A percentile compares a stretch with the other conserved stretches of the same genome.
These are phyloP conservation scores for Podarcis raffonei DNA, from an alignment of 2,113 vertebrate species.

Conservation along the genomic window DNA sequence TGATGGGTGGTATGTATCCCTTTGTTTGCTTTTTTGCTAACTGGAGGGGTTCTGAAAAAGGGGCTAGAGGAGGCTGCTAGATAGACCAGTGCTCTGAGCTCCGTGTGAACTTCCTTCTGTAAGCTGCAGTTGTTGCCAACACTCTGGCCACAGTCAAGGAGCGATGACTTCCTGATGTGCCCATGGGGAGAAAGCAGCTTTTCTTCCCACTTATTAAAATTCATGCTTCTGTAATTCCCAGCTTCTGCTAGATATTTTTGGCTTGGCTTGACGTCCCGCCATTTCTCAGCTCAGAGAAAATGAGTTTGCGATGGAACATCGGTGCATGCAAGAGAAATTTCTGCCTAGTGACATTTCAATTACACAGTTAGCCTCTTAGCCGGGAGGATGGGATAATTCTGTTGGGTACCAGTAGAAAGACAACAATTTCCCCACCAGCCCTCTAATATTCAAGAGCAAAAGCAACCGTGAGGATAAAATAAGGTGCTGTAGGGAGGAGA, in stretches of 20 bases:
- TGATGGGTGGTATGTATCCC: no score
- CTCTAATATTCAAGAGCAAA: not conserved
- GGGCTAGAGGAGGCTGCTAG: no score
- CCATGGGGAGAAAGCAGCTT: not conserved
- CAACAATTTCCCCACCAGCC: not conserved
- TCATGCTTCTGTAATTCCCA: not conserved
- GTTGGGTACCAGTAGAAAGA: not conserved
- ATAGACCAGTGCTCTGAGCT: not conserved
- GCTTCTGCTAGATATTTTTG: not conserved
- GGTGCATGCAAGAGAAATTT: not conserved
- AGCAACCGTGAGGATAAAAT: no score
- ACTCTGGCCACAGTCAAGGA: not conserved
- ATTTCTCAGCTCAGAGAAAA: not conserved
- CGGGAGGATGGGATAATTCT: not conserved
- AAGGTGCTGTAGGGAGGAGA: not conserved
- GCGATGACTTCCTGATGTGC: not conserved
- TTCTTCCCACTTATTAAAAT: not conserved
- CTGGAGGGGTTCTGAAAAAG: not conserved
- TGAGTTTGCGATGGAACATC: not conserved
- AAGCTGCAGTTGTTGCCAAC: not conserved
- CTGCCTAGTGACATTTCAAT: not conserved
- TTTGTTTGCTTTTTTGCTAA: no score
- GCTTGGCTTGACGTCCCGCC: not conserved
- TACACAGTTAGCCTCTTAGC: not conserved
- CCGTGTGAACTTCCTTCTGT: not conserved